phyloP scores from a whole-genome alignment of 2,797 vertebrate species.

The Serranus cabrilla region DNA sequence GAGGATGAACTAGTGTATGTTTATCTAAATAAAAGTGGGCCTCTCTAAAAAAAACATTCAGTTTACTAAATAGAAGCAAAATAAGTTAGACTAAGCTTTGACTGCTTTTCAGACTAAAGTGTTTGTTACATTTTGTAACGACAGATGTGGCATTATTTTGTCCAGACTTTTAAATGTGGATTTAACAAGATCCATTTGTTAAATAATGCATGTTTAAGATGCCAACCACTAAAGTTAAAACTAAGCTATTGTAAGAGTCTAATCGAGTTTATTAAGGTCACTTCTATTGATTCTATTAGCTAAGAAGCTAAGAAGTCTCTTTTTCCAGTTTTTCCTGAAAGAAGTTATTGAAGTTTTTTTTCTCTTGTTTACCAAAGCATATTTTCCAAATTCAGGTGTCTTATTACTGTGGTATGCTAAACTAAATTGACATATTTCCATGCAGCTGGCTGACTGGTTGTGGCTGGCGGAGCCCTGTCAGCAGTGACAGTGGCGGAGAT shows the following conservation, averaged over 20 bases:
- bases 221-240: neutral
- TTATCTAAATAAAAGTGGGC: slow-evolving; percentile 57
- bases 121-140: no score
- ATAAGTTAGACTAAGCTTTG: slow-evolving; percentile 11
- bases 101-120: neutral
- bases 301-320: neutral
- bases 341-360: neutral
- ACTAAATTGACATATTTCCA: slow-evolving; percentile 67
- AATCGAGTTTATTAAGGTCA: neutral
- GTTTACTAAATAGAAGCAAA: slow-evolving; percentile 31
- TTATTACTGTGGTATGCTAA: slow-evolving; percentile 59
- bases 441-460: slow-evolving; percentile 64
- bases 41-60: slow-evolving; percentile 25
- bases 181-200: neutral
- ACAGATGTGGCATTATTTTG: neutral
- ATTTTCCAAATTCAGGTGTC: slow-evolving; percentile 55
- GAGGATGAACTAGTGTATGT: slow-evolving; percentile 61
- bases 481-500: slow-evolving; percentile 63
- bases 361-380: slow-evolving; percentile 27
- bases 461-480: slow-evolving; percentile 67
- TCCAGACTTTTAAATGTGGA: neutral
- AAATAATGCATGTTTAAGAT: neutral
- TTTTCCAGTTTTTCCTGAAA: neutral
- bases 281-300: neutral
- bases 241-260: neutral